Evolutionary conservation across 1,140 invertebrate species (phyloP).

Genomic region (Dryas iulia): DNA sequence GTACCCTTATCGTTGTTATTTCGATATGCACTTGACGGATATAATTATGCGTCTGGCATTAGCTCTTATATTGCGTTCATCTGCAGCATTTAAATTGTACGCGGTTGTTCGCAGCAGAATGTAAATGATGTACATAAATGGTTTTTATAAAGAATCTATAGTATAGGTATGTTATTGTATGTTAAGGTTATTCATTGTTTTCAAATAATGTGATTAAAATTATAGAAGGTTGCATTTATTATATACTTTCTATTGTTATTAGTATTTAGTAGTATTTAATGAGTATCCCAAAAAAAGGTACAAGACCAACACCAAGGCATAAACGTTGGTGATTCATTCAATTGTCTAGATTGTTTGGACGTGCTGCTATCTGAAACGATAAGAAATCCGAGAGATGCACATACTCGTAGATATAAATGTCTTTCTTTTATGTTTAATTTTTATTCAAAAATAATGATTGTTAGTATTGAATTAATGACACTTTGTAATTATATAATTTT

Average conservation of each 20-base stretch:
- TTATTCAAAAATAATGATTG: background rate
- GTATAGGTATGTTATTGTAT: no score
- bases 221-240: no score
- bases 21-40: background rate
- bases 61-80: background rate
- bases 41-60: conserved; percentile 1
- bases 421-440: background rate
- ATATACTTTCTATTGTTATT: no score
- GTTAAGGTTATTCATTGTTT: no score
- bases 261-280: no score
- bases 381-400: no score
- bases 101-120: background rate
- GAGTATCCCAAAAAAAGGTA: no score
- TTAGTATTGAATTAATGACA: background rate
- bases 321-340: background rate
- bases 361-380: background rate
- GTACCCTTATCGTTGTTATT: background rate
- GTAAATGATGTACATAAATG: background rate
- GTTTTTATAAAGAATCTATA: background rate
- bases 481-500: no score
- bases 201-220: no score
- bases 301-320: no score
- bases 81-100: background rate
- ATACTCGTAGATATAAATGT: background rate
- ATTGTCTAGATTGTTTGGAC: background rate